A percentile compares a stretch with the other conserved stretches of the same genome.
These are phyloP conservation scores for Hylaeus volcanicus DNA, from an alignment of 1,140 invertebrate genomes.

Conservation along the genomic window DNA sequence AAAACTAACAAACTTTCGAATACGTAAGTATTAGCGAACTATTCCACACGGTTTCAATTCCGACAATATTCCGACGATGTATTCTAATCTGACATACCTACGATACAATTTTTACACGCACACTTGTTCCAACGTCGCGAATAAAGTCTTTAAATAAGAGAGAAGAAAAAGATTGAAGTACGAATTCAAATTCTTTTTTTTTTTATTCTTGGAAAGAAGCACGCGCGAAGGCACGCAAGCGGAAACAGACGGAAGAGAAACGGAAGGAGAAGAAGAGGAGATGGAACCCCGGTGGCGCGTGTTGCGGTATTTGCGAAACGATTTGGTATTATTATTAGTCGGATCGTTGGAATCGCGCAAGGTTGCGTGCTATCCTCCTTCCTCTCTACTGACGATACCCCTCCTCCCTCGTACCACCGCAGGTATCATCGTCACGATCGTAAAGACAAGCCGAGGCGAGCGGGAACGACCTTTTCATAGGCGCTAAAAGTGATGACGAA, in stretches of 20 bases:
- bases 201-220: neutral
- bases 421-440: slow-evolving; percentile 36
- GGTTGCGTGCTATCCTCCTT: slow-evolving; percentile 24
- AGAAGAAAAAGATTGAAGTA: neutral
- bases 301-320: slow-evolving; percentile 45
- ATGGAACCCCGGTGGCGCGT: slow-evolving; percentile 25
- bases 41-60: too few relatives aligned
- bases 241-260: neutral
- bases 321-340: slow-evolving; percentile 62
- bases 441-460: slow-evolving; percentile 21
- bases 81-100: too few relatives aligned
- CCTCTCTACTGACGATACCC: too few relatives aligned
- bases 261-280: slow-evolving; percentile 13
- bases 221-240: neutral
- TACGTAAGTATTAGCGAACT: too few relatives aligned
- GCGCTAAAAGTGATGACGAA: slow-evolving; percentile 25
- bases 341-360: slow-evolving; percentile 59
- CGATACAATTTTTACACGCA: too few relatives aligned
- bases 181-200: neutral
- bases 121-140: too few relatives aligned
- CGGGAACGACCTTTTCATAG: slow-evolving; percentile 38
- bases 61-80: too few relatives aligned
- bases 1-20: neutral
- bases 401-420: neutral
- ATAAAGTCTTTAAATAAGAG: too few relatives aligned